These are phyloP conservation scores for Gymnopithys bicolor DNA, from an alignment of 2,797 vertebrate species.

Conservation along the genomic window DNA sequence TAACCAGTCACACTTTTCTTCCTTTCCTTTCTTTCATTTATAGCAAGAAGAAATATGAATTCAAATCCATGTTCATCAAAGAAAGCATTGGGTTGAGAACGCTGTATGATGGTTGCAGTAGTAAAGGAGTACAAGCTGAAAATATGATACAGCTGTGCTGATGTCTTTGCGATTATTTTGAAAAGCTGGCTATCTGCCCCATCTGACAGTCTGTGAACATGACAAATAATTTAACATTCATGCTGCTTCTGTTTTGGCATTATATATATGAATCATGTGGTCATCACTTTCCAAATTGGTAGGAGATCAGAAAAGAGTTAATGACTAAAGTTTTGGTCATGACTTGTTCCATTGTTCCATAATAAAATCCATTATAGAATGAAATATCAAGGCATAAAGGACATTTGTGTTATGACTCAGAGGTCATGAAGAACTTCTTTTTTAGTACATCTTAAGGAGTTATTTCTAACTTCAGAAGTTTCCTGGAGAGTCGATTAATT, in stretches of 20 bases:
- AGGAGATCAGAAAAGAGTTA: conserved; percentile 43
- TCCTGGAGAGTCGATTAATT: conserved; percentile 46
- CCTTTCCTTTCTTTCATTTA: not conserved
- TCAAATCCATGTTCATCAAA: conserved; percentile 37
- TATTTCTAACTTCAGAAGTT: conserved; percentile 63
- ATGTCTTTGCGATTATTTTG: conserved; percentile 67
- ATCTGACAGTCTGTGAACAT: conserved; percentile 76
- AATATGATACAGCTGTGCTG: conserved; percentile 73
- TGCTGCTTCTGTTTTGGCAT: conserved; percentile 73
- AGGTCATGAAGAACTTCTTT: not conserved
- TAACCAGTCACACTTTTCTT: not conserved
- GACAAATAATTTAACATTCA: conserved; percentile 73
- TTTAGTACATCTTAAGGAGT: conserved; percentile 39
- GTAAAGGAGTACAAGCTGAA: conserved; percentile 55
- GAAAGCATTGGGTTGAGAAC: conserved; percentile 12
- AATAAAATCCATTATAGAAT: conserved; percentile 15
- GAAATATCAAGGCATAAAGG: conserved; percentile 47
- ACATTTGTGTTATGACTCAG: conserved; percentile 23
- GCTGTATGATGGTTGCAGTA: conserved; percentile 49
- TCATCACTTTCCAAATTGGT: conserved; percentile 55
- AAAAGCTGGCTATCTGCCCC: conserved; percentile 74
- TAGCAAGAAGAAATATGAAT: conserved; percentile 40
- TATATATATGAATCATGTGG: conserved; percentile 60
- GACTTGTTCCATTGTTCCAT: conserved; percentile 23
- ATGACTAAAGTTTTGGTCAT: conserved; percentile 53